A percentile compares a stretch with the other conserved stretches of the same genome.
Conservation (phyloP, 2,797 vertebrate species). For the Cheirogaleus major region DNA sequence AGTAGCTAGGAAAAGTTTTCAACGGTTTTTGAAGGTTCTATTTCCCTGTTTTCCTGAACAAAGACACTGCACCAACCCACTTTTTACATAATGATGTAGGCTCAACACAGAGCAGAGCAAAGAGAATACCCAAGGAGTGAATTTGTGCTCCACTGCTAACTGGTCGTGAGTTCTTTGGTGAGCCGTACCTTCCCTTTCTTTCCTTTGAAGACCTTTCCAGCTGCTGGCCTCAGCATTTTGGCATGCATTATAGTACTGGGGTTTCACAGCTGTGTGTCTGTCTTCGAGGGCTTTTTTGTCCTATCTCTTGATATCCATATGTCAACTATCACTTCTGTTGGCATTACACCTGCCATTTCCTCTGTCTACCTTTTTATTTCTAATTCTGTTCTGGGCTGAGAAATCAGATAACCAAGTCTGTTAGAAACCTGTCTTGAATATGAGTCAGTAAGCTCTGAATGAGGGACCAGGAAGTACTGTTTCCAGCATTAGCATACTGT, state of each 20-base stretch:
- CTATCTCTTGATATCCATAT: background rate
- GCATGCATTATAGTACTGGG: background rate
- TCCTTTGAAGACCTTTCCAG: background rate
- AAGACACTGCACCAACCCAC: background rate
- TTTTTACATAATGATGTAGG: background rate
- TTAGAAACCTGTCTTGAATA: background rate
- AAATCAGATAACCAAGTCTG: background rate
- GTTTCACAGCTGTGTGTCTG: background rate
- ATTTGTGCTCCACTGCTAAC: background rate
- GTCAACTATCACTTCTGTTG: background rate
- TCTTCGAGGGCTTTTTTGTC: background rate
- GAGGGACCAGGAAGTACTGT: background rate
- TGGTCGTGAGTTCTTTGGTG: background rate
- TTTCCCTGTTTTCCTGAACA: slow-evolving; percentile 3
- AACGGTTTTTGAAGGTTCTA: background rate
- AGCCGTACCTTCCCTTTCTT: background rate
- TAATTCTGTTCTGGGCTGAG: slow-evolving; percentile 13
- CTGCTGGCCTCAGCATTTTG: background rate
- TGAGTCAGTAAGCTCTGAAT: background rate
- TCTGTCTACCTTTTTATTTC: background rate
- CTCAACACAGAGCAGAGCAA: background rate
- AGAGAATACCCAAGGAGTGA: background rate
- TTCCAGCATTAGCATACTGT: background rate
- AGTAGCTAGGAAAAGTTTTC: background rate
- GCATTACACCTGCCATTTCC: background rate